A percentile compares a stretch with the other conserved stretches of the same genome.
Conservation (phyloP, 2,113 vertebrate species). For the Petromus typicus region DNA sequence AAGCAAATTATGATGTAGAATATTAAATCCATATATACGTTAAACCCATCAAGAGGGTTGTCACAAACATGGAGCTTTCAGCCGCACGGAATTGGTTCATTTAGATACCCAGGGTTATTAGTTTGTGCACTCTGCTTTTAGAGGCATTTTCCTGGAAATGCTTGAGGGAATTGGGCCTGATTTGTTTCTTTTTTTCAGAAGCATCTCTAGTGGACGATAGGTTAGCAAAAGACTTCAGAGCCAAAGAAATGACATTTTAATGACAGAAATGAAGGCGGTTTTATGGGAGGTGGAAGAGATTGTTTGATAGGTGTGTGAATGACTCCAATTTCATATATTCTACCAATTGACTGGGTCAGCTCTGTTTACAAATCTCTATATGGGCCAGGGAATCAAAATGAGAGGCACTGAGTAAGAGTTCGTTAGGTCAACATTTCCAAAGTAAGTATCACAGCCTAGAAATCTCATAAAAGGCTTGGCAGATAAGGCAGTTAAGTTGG, state of each 20-base stretch:
- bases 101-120: neutral
- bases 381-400: neutral
- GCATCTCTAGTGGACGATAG: neutral
- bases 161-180: neutral
- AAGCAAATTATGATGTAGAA: neutral
- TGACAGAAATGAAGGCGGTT: constrained; percentile 1
- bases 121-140: neutral
- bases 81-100: neutral
- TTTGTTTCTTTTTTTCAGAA: constrained; percentile 9
- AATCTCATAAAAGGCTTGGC: neutral
- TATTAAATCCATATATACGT: neutral
- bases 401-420: neutral
- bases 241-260: neutral
- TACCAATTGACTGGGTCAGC: neutral
- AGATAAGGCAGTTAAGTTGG: neutral
- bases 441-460: constrained; percentile 11
- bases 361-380: constrained; percentile 1
- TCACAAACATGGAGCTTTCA: neutral
- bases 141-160: neutral
- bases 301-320: neutral
- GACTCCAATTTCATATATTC: neutral
- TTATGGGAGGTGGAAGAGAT: neutral
- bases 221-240: neutral
- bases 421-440: neutral
- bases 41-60: neutral